Conservation (phyloP, 2,113 vertebrate genomes). For the Saccopteryx bilineata region DNA sequence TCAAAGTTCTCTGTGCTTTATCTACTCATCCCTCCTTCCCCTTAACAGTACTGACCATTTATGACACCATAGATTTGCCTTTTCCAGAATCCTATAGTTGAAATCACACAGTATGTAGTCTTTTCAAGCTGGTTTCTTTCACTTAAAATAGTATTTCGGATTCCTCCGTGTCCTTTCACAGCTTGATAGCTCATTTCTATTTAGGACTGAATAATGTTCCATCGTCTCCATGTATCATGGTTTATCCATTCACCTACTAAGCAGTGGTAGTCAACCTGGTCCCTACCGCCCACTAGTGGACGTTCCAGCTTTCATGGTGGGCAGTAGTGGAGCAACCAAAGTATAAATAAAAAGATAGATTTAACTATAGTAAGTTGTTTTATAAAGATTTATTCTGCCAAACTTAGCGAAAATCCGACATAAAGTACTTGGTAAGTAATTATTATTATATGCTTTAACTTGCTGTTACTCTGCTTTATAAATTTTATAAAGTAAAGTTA, state of each 20-base stretch:
- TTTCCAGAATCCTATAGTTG: background rate
- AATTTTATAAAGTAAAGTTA: no score
- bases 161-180: background rate
- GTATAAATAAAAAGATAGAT: no score
- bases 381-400: no score
- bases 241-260: background rate
- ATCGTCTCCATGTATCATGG: background rate
- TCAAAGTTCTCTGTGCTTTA: background rate
- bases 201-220: background rate
- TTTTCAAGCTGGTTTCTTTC: background rate
- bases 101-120: background rate
- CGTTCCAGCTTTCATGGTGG: no score
- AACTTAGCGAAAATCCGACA: no score
- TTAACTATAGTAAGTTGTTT: no score
- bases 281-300: no score
- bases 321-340: no score
- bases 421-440: no score
- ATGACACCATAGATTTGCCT: background rate
- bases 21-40: background rate
- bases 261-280: no score
- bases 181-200: slow-evolving; percentile 1
- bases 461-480: no score
- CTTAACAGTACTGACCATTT: background rate
- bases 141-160: background rate
- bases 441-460: no score